Base-by-base conservation (phyloP, 1,140 invertebrate species). In the Tenebrio molitor region DNA sequence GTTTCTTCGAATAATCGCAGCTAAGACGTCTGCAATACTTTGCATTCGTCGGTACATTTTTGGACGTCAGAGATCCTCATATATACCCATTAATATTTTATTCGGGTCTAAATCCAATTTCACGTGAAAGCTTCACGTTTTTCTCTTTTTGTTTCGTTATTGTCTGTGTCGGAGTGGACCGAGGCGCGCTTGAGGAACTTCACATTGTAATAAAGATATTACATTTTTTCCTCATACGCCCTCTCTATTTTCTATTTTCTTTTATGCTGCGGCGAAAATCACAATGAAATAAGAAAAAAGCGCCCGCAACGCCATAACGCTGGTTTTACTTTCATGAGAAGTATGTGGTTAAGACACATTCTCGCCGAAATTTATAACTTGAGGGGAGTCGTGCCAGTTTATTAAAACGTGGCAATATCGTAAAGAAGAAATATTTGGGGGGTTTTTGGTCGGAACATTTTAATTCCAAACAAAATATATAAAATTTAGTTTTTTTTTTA, bases 121-220 rank as follows among this genome's bases (percentile, higher is more conserved):
- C 19, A 50, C 44, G 44, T 50, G 8, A 21, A 21, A 50, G 44
- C 44, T 17, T 10, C 19, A 50, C 44, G n/a, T 50, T 50, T 50
- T 50, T 50, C 19, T 19, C 44, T 50, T 50, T 50, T 50, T 33
- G 29, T 33, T 33, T 33, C 17, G 14, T 8, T 23, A 50, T 50
- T 50, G 44, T 50, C 44, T 50, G 44, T 8, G 14, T 17, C 44
- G 44, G 19, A 50, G 16, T 19, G 44, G 44, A 50, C 44, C 44
- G 44, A 50, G 14, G 15, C 44, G 19, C 44, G 44, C 19, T 50
- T 50, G 23, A 23, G 23, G 44, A 50, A 50, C 44, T 50, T 19
- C 44, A 50, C 44, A 50, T 50, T 50, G 44, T 50, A 50, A 50
- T 50, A 50, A 50, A 50, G 44, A 50, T 50, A 50, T 50, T 50